Evolutionary conservation across 1,140 invertebrate genomes (phyloP).

Genomic region (Drosophila melanogaster): Release_6_plus_ISO1_MT NT_037436.4:15595501-15596000

Average conservation of each 20-base stretch:
- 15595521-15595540: too few relatives aligned
- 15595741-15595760: constrained; percentile 1
- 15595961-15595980: constrained; percentile 58
- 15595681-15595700: background rate
- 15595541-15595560: too few relatives aligned
- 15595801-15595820: constrained; percentile 39
- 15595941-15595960: constrained; percentile 39
- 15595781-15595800: constrained; percentile 23
- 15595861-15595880: constrained; percentile 46
- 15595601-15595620: background rate
- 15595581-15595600: background rate
- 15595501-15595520: background rate
- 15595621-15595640: background rate
- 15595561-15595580: too few relatives aligned
- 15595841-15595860: constrained; percentile 40
- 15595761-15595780: constrained; percentile 27
- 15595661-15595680: too few relatives aligned
- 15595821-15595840: constrained; percentile 24
- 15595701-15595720: too few relatives aligned
- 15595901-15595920: constrained; percentile 46
- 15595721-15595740: background rate
- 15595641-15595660: too few relatives aligned
- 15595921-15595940: constrained; percentile 4
- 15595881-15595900: constrained; percentile 41
- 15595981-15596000: constrained; percentile 37